phyloP scores from a whole-genome alignment of 2,797 vertebrate genomes.

The Arrhamphus sclerolepis region DNA sequence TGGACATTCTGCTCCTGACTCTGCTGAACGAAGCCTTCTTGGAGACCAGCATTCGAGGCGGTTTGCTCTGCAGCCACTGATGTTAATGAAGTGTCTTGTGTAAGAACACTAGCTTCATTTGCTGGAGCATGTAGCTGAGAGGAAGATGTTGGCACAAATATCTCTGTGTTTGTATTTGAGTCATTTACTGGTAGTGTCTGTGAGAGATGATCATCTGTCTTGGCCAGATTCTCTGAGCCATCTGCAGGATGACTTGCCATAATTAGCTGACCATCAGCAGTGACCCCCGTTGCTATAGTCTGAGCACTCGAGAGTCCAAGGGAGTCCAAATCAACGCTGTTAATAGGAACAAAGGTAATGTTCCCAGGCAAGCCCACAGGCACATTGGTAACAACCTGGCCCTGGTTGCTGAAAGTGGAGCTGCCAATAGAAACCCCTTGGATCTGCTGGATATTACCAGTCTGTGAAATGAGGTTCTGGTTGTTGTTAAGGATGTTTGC shows the following conservation, averaged over 20 bases:
- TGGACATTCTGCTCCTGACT: conserved; percentile 91
- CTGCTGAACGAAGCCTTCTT: conserved; percentile 91
- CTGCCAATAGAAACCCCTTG: conserved; percentile 94
- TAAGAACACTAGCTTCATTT: conserved; percentile 89
- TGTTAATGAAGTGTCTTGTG: conserved; percentile 83
- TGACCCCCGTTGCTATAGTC: conserved; percentile 97
- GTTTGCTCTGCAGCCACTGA: conserved; percentile 83
- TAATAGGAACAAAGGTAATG: conserved; percentile 99
- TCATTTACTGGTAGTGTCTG: conserved; percentile 86
- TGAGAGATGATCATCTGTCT: conserved; percentile 89
- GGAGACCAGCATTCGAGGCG: conserved; percentile 85
- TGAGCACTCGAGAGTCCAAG: conserved; percentile 95
- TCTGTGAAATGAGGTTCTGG: conserved; percentile 96
- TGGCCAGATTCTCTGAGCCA: conserved; percentile 88
- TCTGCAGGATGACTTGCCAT: conserved; percentile 89
- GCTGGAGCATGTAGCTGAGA: conserved; percentile 89
- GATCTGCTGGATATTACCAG: conserved; percentile 92
- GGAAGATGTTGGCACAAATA: conserved; percentile 96
- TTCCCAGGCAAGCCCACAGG: conserved; percentile 97
- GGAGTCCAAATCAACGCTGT: conserved; percentile 98
- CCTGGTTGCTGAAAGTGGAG: conserved; percentile 94
- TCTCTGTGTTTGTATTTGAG: conserved; percentile 89
- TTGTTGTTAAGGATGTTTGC: conserved; percentile 87
- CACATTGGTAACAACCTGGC: conserved; percentile 97
- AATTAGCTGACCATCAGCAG: conserved; percentile 97